These are phyloP conservation scores for Dolichotis patagonum DNA, from an alignment of 2,113 vertebrate genomes.

Conservation along the genomic window DNA sequence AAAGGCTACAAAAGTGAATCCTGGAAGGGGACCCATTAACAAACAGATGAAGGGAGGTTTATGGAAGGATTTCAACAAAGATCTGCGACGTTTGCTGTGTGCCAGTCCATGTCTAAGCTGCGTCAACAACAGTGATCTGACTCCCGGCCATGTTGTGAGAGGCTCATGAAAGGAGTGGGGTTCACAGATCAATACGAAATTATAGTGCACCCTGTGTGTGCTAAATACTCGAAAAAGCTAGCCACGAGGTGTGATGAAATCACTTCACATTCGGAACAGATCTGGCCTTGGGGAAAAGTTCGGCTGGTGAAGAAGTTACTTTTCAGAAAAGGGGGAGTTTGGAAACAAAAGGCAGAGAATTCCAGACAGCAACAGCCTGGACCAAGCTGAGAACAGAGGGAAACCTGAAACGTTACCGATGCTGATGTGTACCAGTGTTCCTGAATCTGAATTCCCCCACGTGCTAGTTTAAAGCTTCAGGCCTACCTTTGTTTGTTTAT, in stretches of 20 bases:
- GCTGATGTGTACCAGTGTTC: not conserved
- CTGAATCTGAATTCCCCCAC: not conserved
- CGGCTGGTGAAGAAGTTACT: not conserved
- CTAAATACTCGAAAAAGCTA: not conserved
- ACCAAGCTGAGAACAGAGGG: not conserved
- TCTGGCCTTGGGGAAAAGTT: not conserved
- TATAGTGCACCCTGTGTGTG: not conserved
- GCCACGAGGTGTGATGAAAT: not conserved
- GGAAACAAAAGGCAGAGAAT: not conserved
- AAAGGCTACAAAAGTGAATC: not conserved
- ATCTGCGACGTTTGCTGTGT: not conserved
- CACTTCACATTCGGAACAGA: not conserved
- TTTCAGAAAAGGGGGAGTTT: not conserved
- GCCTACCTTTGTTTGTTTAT: not conserved
- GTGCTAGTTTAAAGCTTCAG: too few species aligned
- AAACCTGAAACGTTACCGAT: not conserved
- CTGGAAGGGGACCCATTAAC: not conserved
- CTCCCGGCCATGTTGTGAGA: not conserved
- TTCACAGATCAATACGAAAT: not conserved
- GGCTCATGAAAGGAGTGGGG: not conserved
- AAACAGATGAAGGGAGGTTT: not conserved
- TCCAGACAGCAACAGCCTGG: not conserved
- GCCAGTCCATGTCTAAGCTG: not conserved
- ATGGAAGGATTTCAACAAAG: not conserved
- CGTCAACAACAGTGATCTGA: not conserved